These are phyloP conservation scores for Nothura maculosa DNA, from an alignment of 2,797 vertebrate species.

Conservation along the genomic window DNA sequence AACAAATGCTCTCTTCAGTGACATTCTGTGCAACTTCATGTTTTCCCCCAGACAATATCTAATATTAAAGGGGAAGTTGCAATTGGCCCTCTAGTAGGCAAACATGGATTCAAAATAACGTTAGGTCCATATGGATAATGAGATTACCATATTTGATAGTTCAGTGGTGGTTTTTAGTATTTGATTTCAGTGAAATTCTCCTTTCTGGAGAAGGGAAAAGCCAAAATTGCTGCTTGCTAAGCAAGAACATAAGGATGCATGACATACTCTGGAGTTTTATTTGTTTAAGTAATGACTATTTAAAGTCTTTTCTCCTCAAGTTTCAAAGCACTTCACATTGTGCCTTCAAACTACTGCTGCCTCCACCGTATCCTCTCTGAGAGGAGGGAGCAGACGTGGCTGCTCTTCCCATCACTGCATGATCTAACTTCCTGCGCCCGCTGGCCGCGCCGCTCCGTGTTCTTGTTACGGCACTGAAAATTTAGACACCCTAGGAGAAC, in stretches of 20 bases:
- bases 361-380: neutral
- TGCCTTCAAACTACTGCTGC: neutral
- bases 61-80: constrained; percentile 54
- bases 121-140: neutral
- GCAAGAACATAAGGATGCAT: neutral
- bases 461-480: neutral
- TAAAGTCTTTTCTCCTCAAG: neutral
- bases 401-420: neutral
- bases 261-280: neutral
- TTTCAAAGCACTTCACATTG: neutral
- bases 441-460: neutral
- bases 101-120: constrained; percentile 6
- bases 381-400: neutral
- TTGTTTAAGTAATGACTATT: neutral
- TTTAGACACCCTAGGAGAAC: constrained; percentile 12
- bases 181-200: neutral
- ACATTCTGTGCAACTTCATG: neutral
- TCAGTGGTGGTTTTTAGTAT: neutral
- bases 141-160: neutral
- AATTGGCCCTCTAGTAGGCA: constrained; percentile 67
- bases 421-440: neutral
- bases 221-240: neutral
- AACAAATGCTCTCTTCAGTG: constrained; percentile 65
- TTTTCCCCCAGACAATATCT: constrained; percentile 51
- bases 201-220: neutral